Evolutionary conservation across 2,888 invertebrate species (phyloP).

Genomic region (Lochmaea capreae): DNA sequence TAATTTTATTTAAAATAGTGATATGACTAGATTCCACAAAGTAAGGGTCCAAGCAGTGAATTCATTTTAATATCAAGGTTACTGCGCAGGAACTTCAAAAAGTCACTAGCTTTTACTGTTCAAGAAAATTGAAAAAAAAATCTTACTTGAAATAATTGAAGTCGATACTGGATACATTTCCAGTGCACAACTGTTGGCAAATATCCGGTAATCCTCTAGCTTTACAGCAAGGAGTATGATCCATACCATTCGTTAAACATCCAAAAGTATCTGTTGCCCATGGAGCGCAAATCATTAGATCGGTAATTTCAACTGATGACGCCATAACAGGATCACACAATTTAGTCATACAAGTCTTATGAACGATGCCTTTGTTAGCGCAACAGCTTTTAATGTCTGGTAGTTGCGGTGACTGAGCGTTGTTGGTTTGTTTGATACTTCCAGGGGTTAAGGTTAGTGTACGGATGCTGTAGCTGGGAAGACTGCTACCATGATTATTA

Average conservation of each 20-base stretch:
- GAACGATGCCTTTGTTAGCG: constrained; percentile 75
- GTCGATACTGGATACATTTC: constrained; percentile 81
- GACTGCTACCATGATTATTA: constrained; percentile 81
- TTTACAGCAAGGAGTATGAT: constrained; percentile 85
- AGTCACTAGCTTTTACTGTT: too few relatives aligned
- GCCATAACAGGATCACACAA: constrained; percentile 80
- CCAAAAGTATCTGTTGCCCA: constrained; percentile 86
- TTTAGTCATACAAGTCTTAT: constrained; percentile 71
- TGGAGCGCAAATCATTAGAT: constrained; percentile 90
- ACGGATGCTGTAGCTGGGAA: constrained; percentile 79
- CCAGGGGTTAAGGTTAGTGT: constrained; percentile 78
- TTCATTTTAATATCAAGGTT: too few relatives aligned
- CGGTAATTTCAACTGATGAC: constrained; percentile 72
- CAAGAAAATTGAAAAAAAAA: neutral
- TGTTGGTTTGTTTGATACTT: constrained; percentile 69
- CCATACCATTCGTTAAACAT: constrained; percentile 82
- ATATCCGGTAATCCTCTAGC: constrained; percentile 79
- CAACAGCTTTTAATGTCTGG: constrained; percentile 82
- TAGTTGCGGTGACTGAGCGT: constrained; percentile 74
- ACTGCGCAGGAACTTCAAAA: too few relatives aligned
- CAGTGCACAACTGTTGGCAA: constrained; percentile 82
- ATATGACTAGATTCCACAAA: too few relatives aligned
- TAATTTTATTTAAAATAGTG: too few relatives aligned
- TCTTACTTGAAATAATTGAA: constrained; percentile 86
- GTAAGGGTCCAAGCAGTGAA: too few relatives aligned